Percentiles rank a stretch among this genome's conserved stretches.
These are phyloP conservation scores for Garrulus glandarius DNA, from an alignment of 2,797 vertebrate species.

Conservation along the genomic window DNA sequence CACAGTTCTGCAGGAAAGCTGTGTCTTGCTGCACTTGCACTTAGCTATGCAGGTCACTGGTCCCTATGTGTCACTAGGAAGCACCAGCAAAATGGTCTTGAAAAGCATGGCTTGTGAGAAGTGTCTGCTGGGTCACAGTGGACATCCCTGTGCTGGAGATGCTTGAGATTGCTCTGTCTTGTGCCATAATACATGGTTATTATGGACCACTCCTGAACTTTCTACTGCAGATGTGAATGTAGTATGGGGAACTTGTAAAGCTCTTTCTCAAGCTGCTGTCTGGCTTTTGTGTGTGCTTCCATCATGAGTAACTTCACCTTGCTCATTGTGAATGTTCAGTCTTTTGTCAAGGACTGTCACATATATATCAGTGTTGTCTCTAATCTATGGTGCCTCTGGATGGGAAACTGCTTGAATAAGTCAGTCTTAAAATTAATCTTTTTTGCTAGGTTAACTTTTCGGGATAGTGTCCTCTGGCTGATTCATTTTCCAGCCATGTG, in stretches of 20 bases:
- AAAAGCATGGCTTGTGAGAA: not conserved
- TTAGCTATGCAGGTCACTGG: not conserved
- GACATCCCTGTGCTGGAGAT: not conserved
- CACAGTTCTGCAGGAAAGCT: not conserved
- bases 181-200: fast-evolving
- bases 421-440: not conserved
- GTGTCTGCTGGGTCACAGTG: not conserved
- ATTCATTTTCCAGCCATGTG: not conserved
- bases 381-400: not conserved
- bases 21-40: not conserved
- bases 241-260: not conserved
- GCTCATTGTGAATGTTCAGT: not conserved
- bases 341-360: not conserved
- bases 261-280: not conserved
- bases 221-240: not conserved
- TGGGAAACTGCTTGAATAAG: not conserved
- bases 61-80: not conserved
- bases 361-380: not conserved
- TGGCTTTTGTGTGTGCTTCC: not conserved
- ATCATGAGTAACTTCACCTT: not conserved
- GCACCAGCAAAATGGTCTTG: not conserved
- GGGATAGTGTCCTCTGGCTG: not conserved
- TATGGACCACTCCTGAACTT: not conserved
- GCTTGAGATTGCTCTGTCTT: not conserved
- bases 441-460: not conserved